Percentiles rank a stretch among this genome's conserved stretches.
Evolutionary conservation across 2,888 invertebrate species (phyloP).

Genomic region (Caenorhabditis plicata): DNA sequence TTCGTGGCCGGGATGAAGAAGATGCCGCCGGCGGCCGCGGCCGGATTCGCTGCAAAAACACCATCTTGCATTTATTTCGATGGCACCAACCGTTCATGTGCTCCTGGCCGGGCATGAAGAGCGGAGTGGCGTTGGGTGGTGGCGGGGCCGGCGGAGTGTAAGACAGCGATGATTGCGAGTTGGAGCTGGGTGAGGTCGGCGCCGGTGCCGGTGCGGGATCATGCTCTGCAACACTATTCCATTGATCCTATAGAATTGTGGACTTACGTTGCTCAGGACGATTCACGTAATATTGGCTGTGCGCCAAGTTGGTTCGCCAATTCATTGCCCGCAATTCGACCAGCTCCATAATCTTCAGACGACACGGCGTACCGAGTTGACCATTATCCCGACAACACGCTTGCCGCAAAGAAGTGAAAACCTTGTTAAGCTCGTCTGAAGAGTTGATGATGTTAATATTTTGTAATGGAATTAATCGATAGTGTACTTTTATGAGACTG

Average conservation of each 20-base stretch:
- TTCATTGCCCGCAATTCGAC: conserved; percentile 88
- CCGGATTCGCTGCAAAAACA: neutral
- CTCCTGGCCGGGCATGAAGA: conserved; percentile 24
- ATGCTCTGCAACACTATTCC: conserved; percentile 17
- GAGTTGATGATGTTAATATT: neutral
- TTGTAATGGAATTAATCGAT: neutral
- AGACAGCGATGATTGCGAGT: conserved; percentile 10
- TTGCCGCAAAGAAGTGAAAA: conserved; percentile 62
- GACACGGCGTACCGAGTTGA: conserved; percentile 80
- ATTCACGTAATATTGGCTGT: conserved; percentile 63
- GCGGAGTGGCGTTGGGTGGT: conserved; percentile 11
- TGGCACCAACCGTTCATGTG: conserved; percentile 15
- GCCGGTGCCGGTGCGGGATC: conserved; percentile 25
- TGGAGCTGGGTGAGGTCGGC: conserved; percentile 3
- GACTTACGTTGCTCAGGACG: conserved; percentile 48
- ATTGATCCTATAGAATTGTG: neutral
- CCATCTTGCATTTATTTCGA: neutral
- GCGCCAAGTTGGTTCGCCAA: conserved; percentile 78
- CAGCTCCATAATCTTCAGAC: conserved; percentile 76
- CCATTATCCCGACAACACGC: conserved; percentile 69
- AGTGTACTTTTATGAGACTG: conserved; percentile 56
- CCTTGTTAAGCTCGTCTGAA: conserved; percentile 61
- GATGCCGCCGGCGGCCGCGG: conserved; percentile 36
- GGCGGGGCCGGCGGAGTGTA: conserved; percentile 17
- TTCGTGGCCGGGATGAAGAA: conserved; percentile 53